phyloP scores from a whole-genome alignment of 2,113 vertebrate species.

The Arizona elegans region DNA sequence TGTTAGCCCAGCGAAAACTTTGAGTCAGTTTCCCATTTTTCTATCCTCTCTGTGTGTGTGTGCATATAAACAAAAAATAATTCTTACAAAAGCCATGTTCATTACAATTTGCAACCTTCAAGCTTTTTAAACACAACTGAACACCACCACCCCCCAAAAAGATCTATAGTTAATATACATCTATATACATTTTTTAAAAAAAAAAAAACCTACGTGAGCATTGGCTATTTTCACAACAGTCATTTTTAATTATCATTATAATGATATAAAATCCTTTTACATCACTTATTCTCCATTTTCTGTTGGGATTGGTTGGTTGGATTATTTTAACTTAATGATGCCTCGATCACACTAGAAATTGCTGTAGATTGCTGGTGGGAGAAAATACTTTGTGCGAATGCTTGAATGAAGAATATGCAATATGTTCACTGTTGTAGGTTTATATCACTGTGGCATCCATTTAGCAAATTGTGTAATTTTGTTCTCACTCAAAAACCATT shows the following conservation, averaged over 20 bases:
- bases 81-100: not conserved
- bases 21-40: not conserved
- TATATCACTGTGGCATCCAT: not conserved
- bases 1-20: not conserved
- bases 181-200: not conserved
- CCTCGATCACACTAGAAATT: not conserved
- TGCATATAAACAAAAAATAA: not conserved
- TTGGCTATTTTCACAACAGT: not conserved
- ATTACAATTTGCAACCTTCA: not conserved
- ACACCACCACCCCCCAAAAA: accelerated
- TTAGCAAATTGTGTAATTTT: not conserved
- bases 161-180: not conserved
- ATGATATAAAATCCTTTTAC: not conserved
- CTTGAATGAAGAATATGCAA: not conserved
- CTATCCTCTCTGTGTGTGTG: not conserved
- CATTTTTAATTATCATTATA: not conserved
- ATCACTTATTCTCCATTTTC: not conserved
- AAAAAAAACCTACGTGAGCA: not conserved
- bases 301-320: not conserved
- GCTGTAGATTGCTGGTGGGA: not conserved
- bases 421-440: not conserved
- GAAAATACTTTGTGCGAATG: not conserved
- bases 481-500: not conserved
- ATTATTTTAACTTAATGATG: not conserved
- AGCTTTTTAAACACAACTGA: not conserved